Evolutionary conservation across 2,113 vertebrate species (phyloP), one percentile per base, ranked within the genome.

Genomic region (Carlito syrichta): DNA sequence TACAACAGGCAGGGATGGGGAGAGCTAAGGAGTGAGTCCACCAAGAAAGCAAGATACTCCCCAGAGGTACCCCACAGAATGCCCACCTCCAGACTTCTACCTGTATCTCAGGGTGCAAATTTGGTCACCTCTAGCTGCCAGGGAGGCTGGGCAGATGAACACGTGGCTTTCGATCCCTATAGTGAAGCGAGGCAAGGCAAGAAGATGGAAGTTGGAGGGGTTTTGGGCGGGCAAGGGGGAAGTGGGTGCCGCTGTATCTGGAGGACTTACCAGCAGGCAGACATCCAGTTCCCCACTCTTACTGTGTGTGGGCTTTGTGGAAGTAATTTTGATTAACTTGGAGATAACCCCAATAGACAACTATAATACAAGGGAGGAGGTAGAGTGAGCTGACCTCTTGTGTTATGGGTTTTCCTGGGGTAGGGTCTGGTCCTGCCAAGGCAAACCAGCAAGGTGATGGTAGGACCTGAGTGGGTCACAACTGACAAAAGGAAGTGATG

Each of bases 221-320:
- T 60, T 30, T 81, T 17, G 9, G 16, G 50, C n/a, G n/a, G n/a
- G n/a, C n/a, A n/a, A n/a, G n/a, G n/a, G n/a, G n/a, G n/a, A n/a
- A n/a, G n/a, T n/a, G 40, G 30, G 38, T 56, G 52, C 48, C 1
- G 2, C 68, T 40, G 0, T 30, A 3, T 32, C 50, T 13, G 2
- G 45, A 54, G 63, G 23, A 30, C 45, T 62, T 35, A 10, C 25
- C 23, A 12, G 2, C 19, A 2, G 27, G 23, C 14, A n/a, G 20
- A 43, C 9, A 5, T 23, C 19, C 22, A 10, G 43, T 3, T 35
- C 16, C 40, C 38, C 8, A 23, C 54, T 77, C 12, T 12, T 5
- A 4, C 25, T 52, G 4, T 56, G 9, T 23, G 35, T 27, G 16
- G 52, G 30, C 12, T 50, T 56, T n/a, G 40, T 27, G 63, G 22